phyloP scores from a whole-genome alignment of 2,888 invertebrate species.

The Cyrtodaria siliqua region DNA sequence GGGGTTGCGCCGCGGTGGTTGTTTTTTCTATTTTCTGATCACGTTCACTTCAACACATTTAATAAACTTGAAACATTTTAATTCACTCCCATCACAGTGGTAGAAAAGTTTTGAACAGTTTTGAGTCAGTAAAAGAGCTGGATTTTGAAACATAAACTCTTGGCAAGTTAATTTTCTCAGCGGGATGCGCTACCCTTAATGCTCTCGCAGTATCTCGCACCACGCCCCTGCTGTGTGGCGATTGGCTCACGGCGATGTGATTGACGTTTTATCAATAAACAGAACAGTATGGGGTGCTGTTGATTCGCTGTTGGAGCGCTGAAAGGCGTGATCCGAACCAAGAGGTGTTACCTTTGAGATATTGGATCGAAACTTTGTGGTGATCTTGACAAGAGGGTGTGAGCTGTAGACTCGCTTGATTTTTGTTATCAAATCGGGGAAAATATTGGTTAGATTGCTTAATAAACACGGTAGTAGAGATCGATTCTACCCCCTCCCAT shows the following conservation, averaged over 20 bases:
- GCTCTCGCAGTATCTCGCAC: constrained; percentile 51
- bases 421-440: constrained; percentile 36
- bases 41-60: constrained; percentile 37
- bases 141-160: constrained; percentile 66
- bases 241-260: constrained; percentile 65
- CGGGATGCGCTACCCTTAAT: constrained; percentile 59
- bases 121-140: constrained; percentile 59
- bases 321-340: constrained; percentile 44
- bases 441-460: constrained; percentile 25
- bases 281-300: constrained; percentile 56
- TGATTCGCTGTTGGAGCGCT: constrained; percentile 56
- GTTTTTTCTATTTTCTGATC: constrained; percentile 42
- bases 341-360: constrained; percentile 50
- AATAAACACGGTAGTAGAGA: constrained; percentile 6
- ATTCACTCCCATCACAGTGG: constrained; percentile 61
- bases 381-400: constrained; percentile 1
- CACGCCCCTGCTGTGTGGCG: constrained; percentile 51
- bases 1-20: constrained; percentile 25
- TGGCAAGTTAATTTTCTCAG: constrained; percentile 66
- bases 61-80: constrained; percentile 60
- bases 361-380: constrained; percentile 19
- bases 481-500: constrained; percentile 7
- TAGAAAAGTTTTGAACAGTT: constrained; percentile 56
- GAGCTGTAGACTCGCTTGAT: constrained; percentile 22
- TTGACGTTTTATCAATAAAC: constrained; percentile 66